Evolutionary conservation across 2,888 invertebrate genomes (phyloP), one percentile per base, ranked within the genome.

Genomic region (Nymphalis polychloros): DNA sequence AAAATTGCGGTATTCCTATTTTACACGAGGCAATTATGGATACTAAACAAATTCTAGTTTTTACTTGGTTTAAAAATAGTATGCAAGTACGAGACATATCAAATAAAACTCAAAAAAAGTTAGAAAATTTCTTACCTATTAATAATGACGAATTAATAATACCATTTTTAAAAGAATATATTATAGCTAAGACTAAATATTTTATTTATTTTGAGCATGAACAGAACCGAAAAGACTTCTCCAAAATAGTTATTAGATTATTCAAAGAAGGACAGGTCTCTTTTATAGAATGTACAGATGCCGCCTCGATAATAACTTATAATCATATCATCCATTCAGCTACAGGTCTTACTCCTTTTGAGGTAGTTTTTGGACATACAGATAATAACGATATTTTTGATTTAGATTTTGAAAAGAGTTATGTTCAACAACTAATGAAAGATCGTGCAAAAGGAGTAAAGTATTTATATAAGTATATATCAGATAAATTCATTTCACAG

Each of bases 121-220:
- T 50, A 8, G 23, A 61, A 49, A 31, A 27, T 17, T 61, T 49
- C 23, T 47, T 48, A 17, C 16, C n/a, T 13, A 48, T 61, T 19
- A 50, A 50, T 50, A 19, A 50, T 20, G 50, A 8, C 8, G 7
- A 50, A 50, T 20, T 50, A 50, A 19, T 50, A n/a, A 50, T 5
- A 50, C 8, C 20, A 8, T 50, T 50, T 50, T 20, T 20, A 19
- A 50, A 50, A 19, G 50, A 50, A 20, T 20, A 50, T 20, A 19
- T 50, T 8, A 19, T 20, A 10, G 6, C 8, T 50, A 50, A 50
- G 19, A n/a, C n/a, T 50, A 50, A 20, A 20, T 50, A 50, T 19
- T 50, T 17, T 48, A 48, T 48, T 48, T 48, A 48, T 48, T 48
- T 48, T 48, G 48, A 48, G n/a, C 48, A 48, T n/a, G 48, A 48